A percentile compares a stretch with the other conserved stretches of the same genome.
phyloP scores from a whole-genome alignment of 2,113 vertebrate genomes.

The Paradisaea rubra region DNA sequence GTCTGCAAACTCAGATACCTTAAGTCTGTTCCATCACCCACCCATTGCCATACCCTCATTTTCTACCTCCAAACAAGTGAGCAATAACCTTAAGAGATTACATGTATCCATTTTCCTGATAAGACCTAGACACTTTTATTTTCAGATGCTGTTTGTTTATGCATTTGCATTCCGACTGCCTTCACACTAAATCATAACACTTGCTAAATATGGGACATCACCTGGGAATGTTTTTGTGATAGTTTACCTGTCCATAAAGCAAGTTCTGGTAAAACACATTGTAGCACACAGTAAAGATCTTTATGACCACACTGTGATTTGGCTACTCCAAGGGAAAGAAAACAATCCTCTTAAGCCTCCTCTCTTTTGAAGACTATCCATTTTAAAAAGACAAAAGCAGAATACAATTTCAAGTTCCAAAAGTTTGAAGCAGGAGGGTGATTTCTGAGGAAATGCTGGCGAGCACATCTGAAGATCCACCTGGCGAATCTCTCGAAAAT shows the following conservation, averaged over 20 bases:
- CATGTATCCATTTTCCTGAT: rapidly evolving
- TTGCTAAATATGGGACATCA: neutral
- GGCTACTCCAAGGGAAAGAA: neutral
- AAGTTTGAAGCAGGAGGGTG: neutral
- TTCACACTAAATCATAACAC: neutral
- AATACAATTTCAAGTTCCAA: neutral
- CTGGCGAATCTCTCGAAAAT: neutral
- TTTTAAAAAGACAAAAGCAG: neutral
- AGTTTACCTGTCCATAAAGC: neutral
- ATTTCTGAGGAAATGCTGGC: neutral
- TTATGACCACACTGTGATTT: neutral
- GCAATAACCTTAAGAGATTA: neutral
- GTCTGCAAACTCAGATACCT: rapidly evolving
- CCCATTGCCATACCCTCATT: neutral
- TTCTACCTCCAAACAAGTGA: neutral
- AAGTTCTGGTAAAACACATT: neutral
- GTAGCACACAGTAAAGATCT: neutral
- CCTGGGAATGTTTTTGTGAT: neutral
- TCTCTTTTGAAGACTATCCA: neutral
- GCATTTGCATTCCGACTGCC: neutral
- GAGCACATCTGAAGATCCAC: neutral
- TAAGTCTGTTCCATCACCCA: neutral
- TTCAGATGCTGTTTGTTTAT: neutral
- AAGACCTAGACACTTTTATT: neutral
- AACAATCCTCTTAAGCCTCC: neutral